Base-by-base conservation (phyloP, 1,140 invertebrate species). In the Thalassaphorura encarpata region DNA sequence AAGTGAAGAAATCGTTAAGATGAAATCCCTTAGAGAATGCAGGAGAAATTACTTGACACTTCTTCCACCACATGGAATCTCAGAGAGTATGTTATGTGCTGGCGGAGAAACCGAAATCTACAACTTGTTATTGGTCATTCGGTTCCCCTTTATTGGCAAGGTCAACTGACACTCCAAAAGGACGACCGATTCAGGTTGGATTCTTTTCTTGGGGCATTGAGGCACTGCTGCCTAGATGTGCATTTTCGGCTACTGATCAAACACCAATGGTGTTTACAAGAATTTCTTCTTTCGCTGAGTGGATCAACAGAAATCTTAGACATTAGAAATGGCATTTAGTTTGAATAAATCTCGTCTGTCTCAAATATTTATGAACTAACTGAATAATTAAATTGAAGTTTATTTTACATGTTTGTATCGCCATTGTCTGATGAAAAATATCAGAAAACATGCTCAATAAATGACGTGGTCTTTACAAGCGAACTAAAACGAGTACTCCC, bases 11-110 rank as follows among this genome's bases (percentile, higher is more conserved):
- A 40, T 19, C 21, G 57, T 23, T 24, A 54, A n/a, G 39, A 39
- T 56, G 1, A 21, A 28, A 42, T 33, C 50, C n/a, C 39, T 46
- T 18, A 16, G 24, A 6, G 46, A 61, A 24, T 61, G 59, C 29
- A 21, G 45, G 11, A 19, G 45, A 21, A 23, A 46, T 3, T 56
- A 54, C 52, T 54, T 52, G 21, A 43, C 23, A 33, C 49, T 61
- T 29, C 27, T 61, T 18, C 50, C 56, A 41, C 42, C 40, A n/a
- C 50, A 40, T 43, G 59, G 59, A 42, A 57, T 61, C n/a, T 52
- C 59, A n/a, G 36, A 52, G 8, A 47, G 40, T 6, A 61, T 61
- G 59, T 29, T 61, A 0, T 61, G 59, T 49, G 54, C 54, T 27
- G 45, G 45, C 24, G 45, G 45, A 24, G 18, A 47, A 21, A 24